A percentile compares a stretch with the other conserved stretches of the same genome.
These are phyloP conservation scores for Heliconius hermathena DNA, from an alignment of 1,140 invertebrate genomes.

Conservation along the genomic window DNA sequence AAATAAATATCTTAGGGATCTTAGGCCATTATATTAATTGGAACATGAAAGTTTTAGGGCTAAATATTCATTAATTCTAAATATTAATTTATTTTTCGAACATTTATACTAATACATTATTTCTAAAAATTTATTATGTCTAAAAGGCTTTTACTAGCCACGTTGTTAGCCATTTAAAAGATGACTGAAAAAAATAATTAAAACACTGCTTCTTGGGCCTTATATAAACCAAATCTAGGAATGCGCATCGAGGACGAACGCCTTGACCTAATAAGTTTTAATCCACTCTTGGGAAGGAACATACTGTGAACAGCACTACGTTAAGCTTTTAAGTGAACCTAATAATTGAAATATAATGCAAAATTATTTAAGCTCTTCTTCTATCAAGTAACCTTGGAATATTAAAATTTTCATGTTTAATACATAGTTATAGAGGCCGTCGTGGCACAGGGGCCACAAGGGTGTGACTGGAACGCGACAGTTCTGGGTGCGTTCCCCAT, in stretches of 20 bases:
- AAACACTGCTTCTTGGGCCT: neutral
- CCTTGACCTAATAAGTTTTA: neutral
- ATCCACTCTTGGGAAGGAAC: neutral
- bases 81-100: too few species aligned
- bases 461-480: too few species aligned
- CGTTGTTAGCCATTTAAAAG: too few species aligned
- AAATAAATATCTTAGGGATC: too few species aligned
- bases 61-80: too few species aligned
- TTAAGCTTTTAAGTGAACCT: neutral
- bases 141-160: too few species aligned
- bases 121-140: too few species aligned
- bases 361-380: neutral
- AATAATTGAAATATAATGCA: slow-evolving; percentile 8
- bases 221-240: neutral
- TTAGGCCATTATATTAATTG: too few species aligned
- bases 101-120: too few species aligned
- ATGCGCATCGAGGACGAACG: neutral
- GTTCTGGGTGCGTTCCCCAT: too few species aligned
- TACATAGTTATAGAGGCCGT: neutral
- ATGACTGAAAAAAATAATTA: neutral
- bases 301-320: neutral
- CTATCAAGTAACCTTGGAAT: neutral
- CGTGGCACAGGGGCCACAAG: too few species aligned
- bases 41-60: too few species aligned
- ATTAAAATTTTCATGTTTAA: neutral